Base-by-base conservation (phyloP, 2,113 vertebrate species). In the Myiozetetes cayanensis region DNA sequence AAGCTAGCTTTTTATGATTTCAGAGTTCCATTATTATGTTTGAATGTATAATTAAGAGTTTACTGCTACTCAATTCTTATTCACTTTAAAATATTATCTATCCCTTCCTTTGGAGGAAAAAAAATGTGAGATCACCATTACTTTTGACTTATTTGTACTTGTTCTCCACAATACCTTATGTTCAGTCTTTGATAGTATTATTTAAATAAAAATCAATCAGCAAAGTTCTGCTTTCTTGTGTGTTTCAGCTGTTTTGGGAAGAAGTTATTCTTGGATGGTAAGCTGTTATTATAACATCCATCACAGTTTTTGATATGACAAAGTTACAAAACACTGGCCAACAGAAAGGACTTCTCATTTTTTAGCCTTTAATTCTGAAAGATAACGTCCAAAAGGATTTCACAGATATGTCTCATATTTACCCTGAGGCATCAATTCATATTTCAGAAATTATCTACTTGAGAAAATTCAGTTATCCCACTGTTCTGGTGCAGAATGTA, bases 381-480 rank as follows among this genome's bases (percentile, higher is more conserved):
- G 76, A 71, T 70, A 93, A 88, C 0, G 22, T 83, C 90, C 71
- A 66, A 94, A 92, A 83, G 72, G 25, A 83, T 94, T 95, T 91
- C 88, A 93, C 68, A 90, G 82, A 72, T 85, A 70, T 28, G 22
- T 90, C 63, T 92, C 41, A 31, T 80, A 66, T 85, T 94, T 93
- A 53, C 63, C 88, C 59, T 49, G 30, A 95, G 58, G 92, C 78
- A 62, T 46, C 55, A 53, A 53, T 62, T 94, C 31, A 49, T 88
- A 73, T 88, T 93, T 83, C 58, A 92, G 76, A 94, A 96, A 94
- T 91, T 82, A 79, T 61, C 53, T 86, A 30, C 50, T 76, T 79
- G 11, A 73, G 21, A 85, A 59, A 93, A 92, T 80, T 96, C 55
- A 76, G 33, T 82, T 92, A 82, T 83, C 44, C 41, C 25, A 88